Evolutionary conservation across 2,888 invertebrate species (phyloP).

Genomic region (Theretra japonica): DNA sequence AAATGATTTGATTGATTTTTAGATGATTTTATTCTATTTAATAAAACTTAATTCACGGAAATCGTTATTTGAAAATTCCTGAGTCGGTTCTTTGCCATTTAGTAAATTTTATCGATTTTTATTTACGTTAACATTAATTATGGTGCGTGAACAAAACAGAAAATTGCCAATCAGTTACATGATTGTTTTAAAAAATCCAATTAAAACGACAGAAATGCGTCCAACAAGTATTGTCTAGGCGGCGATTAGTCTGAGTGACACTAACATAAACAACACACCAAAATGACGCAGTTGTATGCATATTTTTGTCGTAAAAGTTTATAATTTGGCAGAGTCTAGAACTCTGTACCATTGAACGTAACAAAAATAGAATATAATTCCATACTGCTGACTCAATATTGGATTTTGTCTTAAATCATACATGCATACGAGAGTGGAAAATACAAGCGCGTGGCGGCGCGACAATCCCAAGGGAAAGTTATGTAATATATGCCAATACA

Average conservation of each 20-base stretch:
- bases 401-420: conserved; percentile 47
- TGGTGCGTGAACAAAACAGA: background rate
- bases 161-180: background rate
- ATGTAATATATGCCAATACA: background rate
- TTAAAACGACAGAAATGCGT: background rate
- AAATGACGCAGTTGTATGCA: conserved; percentile 66
- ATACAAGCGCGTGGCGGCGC: conserved; percentile 13
- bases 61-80: no score
- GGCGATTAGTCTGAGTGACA: conserved; percentile 43
- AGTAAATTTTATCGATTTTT: no score
- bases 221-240: conserved; percentile 26
- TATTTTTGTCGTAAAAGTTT: conserved; percentile 78
- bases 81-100: no score
- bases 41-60: no score
- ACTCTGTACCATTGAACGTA: conserved; percentile 66
- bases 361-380: conserved; percentile 77
- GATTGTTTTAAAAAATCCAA: background rate
- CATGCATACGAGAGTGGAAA: conserved; percentile 25
- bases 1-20: no score
- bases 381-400: conserved; percentile 67
- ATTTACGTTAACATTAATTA: no score
- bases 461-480: background rate
- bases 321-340: conserved; percentile 78
- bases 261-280: conserved; percentile 52
- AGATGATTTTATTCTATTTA: no score